Conservation (phyloP, 30 jellyfish, hydroid and myxozoan genomes). For the Catostylus mosaicus region DNA sequence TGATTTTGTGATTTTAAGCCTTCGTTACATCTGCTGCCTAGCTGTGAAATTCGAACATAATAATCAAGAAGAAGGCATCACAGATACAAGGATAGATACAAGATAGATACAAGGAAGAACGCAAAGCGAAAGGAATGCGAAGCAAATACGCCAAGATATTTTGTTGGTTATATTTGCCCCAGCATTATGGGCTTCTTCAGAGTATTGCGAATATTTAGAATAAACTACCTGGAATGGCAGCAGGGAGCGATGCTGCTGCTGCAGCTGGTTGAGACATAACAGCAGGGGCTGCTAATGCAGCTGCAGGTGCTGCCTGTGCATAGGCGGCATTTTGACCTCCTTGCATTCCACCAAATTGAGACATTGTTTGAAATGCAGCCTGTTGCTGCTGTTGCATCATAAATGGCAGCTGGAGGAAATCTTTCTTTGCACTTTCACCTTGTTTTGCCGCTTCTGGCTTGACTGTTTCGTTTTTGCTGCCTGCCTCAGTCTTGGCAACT, state of each 20-base stretch:
- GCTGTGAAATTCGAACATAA: too few relatives aligned
- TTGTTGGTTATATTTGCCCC: too few relatives aligned
- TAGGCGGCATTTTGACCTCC: slow-evolving; percentile 45
- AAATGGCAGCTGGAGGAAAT: slow-evolving; percentile 62
- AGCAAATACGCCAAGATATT: too few relatives aligned
- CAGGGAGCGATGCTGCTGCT: slow-evolving; percentile 24
- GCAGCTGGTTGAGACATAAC: slow-evolving; percentile 31
- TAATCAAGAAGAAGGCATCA: too few relatives aligned
- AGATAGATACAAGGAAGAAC: too few relatives aligned
- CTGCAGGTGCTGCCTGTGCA: slow-evolving; percentile 26
- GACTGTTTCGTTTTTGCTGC: slow-evolving; percentile 18
- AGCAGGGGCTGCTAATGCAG: slow-evolving; percentile 45
- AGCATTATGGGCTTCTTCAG: too few relatives aligned
- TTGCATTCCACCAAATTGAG: slow-evolving; percentile 63
- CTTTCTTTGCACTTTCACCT: slow-evolving; percentile 54
- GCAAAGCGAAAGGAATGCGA: too few relatives aligned
- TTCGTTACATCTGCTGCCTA: too few relatives aligned
- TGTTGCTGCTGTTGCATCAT: slow-evolving; percentile 59
- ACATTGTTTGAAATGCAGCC: slow-evolving; percentile 66
- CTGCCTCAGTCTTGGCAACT: slow-evolving; percentile 20
- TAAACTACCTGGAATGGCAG: too few relatives aligned
- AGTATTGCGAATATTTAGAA: too few relatives aligned
- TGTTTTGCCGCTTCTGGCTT: slow-evolving; percentile 19
- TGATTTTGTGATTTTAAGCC: too few relatives aligned
- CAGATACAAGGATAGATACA: too few relatives aligned